Evolutionary conservation across 2,888 invertebrate species (phyloP), one percentile per base, ranked within the genome.

Genomic region (Ennomos fuscantarius): DNA sequence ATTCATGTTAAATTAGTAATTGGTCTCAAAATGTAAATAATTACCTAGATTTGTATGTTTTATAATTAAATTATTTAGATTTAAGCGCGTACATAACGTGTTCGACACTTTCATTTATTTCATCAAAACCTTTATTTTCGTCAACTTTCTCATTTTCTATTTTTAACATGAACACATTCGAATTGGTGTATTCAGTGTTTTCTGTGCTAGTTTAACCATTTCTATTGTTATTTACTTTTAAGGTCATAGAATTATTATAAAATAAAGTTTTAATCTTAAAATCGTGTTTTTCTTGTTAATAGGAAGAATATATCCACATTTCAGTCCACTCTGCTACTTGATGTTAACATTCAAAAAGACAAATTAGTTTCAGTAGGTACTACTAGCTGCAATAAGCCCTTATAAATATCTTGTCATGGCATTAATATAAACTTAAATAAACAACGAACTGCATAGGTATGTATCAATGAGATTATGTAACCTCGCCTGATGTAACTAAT

Each of bases 151-250:
- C 24, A 24, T 2, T 45, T 45, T 41, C n/a, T 50, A 35, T 41
- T 49, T 39, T 39, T 24, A 49, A 32, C 13, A 32, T n/a, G 24
- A 35, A 34, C 32, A 12, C 48, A 44, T 52, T 40, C 15, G 48
- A 63, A 54, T 52, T 49, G 35, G 67, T 46, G 65, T 72, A 66
- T 62, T 52, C 10, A 47, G 44, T 52, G 34, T 74, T 74, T 73
- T 70, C 57, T 72, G 70, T 67, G 62, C 69, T 75, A 73, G 73
- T 68, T 24, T 24, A 66, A 73, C 76, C 72, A 80, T 76, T 81
- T 84, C 47, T 34, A 57, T 52, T 86, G 86, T 85, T 84, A 85
- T 82, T 84, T 85, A 84, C 80, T 85, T 84, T 70, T 84, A 85
- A 86, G 82, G 66, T 78, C 70, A 79, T 79, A 74, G 75, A 76